Conservation (phyloP, 2,113 vertebrate species). For the Himantopus leucocephalus region DNA sequence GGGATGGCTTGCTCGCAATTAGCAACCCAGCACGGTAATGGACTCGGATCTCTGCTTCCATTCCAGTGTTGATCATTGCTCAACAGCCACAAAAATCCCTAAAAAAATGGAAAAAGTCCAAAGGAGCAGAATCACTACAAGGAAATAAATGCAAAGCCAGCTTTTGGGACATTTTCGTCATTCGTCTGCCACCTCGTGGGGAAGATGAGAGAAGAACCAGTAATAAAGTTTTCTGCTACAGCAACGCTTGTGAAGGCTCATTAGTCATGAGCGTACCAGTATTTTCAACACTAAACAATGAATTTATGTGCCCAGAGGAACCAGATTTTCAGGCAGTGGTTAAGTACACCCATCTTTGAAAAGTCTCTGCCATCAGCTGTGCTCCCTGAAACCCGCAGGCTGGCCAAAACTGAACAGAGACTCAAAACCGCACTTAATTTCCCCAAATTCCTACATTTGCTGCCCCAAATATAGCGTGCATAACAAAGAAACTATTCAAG, state of each 20-base stretch:
- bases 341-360: background rate
- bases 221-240: background rate
- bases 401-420: background rate
- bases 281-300: background rate
- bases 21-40: background rate
- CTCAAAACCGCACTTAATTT: background rate
- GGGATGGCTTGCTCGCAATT: background rate
- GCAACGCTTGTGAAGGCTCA: accelerated
- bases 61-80: background rate
- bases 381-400: background rate
- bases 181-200: slow-evolving; percentile 46
- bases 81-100: background rate
- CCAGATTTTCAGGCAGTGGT: background rate
- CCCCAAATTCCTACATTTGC: background rate
- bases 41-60: background rate
- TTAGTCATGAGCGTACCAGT: background rate
- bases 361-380: background rate
- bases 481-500: background rate
- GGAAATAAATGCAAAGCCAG: background rate
- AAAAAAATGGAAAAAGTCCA: background rate
- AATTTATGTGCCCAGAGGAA: background rate
- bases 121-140: background rate
- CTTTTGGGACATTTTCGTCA: background rate
- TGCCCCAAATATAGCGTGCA: background rate
- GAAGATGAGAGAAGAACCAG: background rate